Evolutionary conservation across 2,113 vertebrate species (phyloP), one percentile per base, ranked within the genome.

Genomic region (Alligator mississippiensis): DNA sequence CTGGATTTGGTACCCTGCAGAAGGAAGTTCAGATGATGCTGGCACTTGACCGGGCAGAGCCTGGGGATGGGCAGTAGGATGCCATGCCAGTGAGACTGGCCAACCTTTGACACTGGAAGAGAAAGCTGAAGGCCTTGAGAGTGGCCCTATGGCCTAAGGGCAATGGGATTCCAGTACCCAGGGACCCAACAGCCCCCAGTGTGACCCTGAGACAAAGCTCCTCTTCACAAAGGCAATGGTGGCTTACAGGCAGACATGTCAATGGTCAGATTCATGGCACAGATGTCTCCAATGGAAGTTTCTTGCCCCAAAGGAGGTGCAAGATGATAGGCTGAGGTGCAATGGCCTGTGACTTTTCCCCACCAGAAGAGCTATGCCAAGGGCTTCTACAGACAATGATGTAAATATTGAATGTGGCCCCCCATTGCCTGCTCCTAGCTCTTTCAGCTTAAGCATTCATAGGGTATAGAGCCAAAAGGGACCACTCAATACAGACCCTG

Each of bases 201-300:
- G 95, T 94, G 95, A 97, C 96, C 97, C 97, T 97, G 97, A 97
- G 97, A 97, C 97, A 96, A 97, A 95, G 96, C 97, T 97, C 96
- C 97, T 97, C 97, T 96, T 97, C 96, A 96, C 96, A 94, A 97
- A 97, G 97, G 97, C 97, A 97, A 97, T 97, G 97, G 97, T 95
- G 97, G 96, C 97, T 97, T 97, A 97, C 96, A 97, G 97, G 96
- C 87, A 80, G 96, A 13, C 22, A 68, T 94, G 93, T 96, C 2
- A 80, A 95, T 96, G 94, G 95, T 82, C 28, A 28, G 95, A 93
- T 94, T 93, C 95, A 78, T 95, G 94, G 94, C 93, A 82, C 95
- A 89, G 94, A 94, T 70, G 87, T 81, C 94, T 92, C 78, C 93
- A 34, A 61, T 1, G 81, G 90, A 91, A 92, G 92, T 82, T 91